Evolutionary conservation across 2,113 vertebrate species (phyloP), one percentile per base, ranked within the genome.

Genomic region (Coreoperca whiteheadi): DNA sequence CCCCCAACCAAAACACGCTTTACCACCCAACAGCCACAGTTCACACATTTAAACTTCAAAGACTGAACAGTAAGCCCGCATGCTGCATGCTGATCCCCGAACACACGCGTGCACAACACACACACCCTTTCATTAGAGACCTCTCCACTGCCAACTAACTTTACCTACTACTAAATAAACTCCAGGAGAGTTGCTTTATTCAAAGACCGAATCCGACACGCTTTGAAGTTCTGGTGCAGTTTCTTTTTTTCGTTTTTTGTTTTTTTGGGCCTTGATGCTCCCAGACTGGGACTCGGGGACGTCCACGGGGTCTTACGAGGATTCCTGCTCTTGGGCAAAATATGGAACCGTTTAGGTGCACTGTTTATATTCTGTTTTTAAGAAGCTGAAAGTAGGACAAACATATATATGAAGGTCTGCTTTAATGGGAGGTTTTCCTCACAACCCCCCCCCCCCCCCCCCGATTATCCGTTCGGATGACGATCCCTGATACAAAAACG

Each of bases 31-130:
- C 28, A 57, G 18, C 54, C 37, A 23, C 74, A 51, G 8, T 66
- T 81, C 72, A 84, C 80, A 73, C 34, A 20, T 50, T 23, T 48
- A 77, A 77, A 69, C 79, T 53, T 85, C 76, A 85, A 77, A 71
- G 16, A 54, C 30, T 34, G 12, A 63, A 11, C 25, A 14, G 39
- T 12, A 21, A 63, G 46, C 51, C n/a, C 51, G 30, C 53, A 1
- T 59, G 16, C 56, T 59, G 56, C 28, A 57, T 57, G 57, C 60
- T 14, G 11, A 67, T n/a, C 53, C 59, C 37, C 23, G 6, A 54
- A 68, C 76, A 74, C 51, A 71, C 61, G 34, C 68, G 67, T 39
- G 77, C 64, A 76, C 68, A 65, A 56, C 25, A 34, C 51, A 57
- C 30, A 80, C 41, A 28, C 64, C 61, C 46, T 15, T 59, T 80